Percentiles rank a stretch among this genome's conserved stretches.
These are phyloP conservation scores for Bemisia tabaci DNA, from an alignment of 1,140 invertebrate genomes.

Conservation along the genomic window DNA sequence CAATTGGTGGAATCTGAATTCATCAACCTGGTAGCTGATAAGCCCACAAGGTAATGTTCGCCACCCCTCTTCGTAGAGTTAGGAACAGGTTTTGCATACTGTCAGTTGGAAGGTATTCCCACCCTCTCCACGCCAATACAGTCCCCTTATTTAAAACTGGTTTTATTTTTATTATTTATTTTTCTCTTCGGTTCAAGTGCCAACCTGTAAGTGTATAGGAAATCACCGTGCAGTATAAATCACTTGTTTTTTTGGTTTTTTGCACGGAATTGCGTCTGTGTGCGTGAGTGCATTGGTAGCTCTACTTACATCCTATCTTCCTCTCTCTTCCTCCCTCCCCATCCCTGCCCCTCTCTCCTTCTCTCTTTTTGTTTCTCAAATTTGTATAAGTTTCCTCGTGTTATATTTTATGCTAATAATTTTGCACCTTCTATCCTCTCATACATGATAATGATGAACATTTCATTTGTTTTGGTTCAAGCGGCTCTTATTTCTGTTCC, in stretches of 20 bases:
- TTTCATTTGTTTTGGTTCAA: neutral
- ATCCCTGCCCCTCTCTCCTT: neutral
- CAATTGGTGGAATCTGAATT: slow-evolving; percentile 93
- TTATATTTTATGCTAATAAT: neutral
- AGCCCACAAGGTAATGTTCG: slow-evolving; percentile 46
- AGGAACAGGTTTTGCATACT: slow-evolving; percentile 1
- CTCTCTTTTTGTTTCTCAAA: neutral
- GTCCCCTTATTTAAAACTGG: neutral
- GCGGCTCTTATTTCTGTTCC: no score
- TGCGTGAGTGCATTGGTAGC: neutral
- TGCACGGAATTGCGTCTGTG: neutral
- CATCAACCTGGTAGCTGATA: slow-evolving; percentile 63
- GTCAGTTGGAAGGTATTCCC: neutral
- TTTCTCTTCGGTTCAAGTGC: slow-evolving; percentile 3
- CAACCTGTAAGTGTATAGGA: slow-evolving; percentile 2
- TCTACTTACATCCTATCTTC: no score
- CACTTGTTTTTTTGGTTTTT: neutral
- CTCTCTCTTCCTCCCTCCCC: neutral
- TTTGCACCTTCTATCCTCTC: neutral
- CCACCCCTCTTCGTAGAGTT: neutral
- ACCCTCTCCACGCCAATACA: slow-evolving; percentile 4
- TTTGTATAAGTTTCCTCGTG: neutral
- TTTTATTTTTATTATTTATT: slow-evolving; percentile 5
- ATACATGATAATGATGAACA: neutral
- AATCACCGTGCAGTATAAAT: neutral